phyloP scores from a whole-genome alignment of 2,888 invertebrate genomes.

The Hemithea aestivaria region DNA sequence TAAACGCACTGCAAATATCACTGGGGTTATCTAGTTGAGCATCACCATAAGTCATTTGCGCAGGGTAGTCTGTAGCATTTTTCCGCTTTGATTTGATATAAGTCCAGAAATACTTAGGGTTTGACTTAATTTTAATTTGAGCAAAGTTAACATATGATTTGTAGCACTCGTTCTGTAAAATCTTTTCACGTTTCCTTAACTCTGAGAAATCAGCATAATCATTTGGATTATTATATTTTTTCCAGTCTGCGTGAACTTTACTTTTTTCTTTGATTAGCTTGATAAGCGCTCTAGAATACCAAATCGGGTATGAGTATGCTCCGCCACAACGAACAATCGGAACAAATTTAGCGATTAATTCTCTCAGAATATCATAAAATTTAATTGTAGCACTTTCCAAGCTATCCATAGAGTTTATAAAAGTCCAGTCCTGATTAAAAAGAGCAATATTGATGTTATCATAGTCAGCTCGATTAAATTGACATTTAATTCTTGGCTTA shows the following conservation, averaged over 20 bases:
- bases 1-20: slow-evolving; percentile 5
- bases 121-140: slow-evolving; percentile 7
- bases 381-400: neutral
- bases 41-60: slow-evolving; percentile 2
- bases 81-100: slow-evolving; percentile 4
- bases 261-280: slow-evolving; percentile 7
- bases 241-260: neutral
- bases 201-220: slow-evolving; percentile 3
- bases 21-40: neutral
- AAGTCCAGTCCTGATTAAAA: slow-evolving; percentile 1
- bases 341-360: neutral
- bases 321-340: slow-evolving; percentile 1
- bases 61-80: slow-evolving; percentile 3
- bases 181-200: slow-evolving; percentile 1
- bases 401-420: neutral
- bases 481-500: neutral
- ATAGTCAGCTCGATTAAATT: slow-evolving; percentile 4
- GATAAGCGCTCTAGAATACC: slow-evolving; percentile 3
- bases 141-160: neutral
- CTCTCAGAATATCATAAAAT: neutral
- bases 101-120: slow-evolving; percentile 9
- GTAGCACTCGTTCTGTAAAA: slow-evolving; percentile 3
- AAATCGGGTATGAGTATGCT: neutral
- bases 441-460: neutral
- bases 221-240: slow-evolving; percentile 1